These are phyloP conservation scores for Mimumesa dahlbomi DNA, from an alignment of 2,888 invertebrate genomes.

Conservation along the genomic window DNA sequence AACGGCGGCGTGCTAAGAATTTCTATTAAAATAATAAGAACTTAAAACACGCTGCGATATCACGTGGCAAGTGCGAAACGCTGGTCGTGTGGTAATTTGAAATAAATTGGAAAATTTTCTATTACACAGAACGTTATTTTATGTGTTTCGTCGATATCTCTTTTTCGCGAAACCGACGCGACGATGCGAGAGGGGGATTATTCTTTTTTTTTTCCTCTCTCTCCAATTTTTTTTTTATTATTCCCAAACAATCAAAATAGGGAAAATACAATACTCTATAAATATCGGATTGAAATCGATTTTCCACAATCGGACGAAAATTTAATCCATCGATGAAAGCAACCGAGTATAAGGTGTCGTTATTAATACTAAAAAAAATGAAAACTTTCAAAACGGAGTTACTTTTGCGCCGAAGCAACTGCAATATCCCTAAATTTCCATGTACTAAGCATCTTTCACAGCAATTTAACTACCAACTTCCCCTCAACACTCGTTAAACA, in stretches of 20 bases:
- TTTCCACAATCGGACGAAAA: too few relatives aligned
- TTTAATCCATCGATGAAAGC: slow-evolving; percentile 13
- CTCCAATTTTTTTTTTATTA: too few relatives aligned
- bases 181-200: too few relatives aligned
- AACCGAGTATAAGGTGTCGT: slow-evolving; percentile 34
- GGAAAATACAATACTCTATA: too few relatives aligned
- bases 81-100: neutral
- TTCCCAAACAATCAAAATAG: too few relatives aligned
- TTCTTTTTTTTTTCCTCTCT: too few relatives aligned
- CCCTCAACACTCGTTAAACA: slow-evolving; percentile 41
- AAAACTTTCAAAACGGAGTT: slow-evolving; percentile 41
- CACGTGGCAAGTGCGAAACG: neutral
- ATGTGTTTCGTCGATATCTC: too few relatives aligned
- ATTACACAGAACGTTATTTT: neutral
- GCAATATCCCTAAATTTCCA: slow-evolving; percentile 58
- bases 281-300: too few relatives aligned
- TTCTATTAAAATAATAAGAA: slow-evolving; percentile 59
- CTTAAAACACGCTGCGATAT: slow-evolving; percentile 22
- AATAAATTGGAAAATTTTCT: neutral
- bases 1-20: slow-evolving; percentile 47
- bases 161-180: too few relatives aligned
- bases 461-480: slow-evolving; percentile 59
- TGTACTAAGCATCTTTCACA: slow-evolving; percentile 54
- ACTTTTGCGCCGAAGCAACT: slow-evolving; percentile 48
- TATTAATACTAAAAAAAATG: too few relatives aligned